Conservation (phyloP, 1,140 invertebrate species). For the Drosophila lini region DNA sequence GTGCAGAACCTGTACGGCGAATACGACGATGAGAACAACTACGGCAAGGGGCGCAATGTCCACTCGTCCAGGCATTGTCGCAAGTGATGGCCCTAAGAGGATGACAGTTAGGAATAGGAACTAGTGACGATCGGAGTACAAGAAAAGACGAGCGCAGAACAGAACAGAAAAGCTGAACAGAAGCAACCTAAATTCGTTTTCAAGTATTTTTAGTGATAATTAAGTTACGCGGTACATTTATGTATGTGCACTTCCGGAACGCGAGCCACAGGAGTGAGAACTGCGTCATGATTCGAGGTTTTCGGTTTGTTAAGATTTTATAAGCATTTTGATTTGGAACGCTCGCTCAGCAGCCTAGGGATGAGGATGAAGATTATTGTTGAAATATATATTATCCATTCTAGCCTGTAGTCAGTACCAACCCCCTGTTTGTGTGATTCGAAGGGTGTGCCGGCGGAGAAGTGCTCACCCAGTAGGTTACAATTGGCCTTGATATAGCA, state of each 20-base stretch:
- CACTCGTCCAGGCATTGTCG: constrained; percentile 71
- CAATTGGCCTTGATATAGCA: constrained; percentile 71
- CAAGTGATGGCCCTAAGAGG: constrained; percentile 57
- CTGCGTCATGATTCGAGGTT: constrained; percentile 30
- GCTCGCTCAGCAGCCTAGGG: constrained; percentile 8
- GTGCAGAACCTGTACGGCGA: constrained; percentile 66
- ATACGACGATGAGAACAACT: constrained; percentile 78
- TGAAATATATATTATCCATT: constrained; percentile 44
- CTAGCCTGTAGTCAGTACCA: constrained; percentile 26
- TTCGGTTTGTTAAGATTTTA: constrained; percentile 29
- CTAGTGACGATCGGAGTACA: constrained; percentile 14
- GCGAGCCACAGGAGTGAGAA: constrained; percentile 2
- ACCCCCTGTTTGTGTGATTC: constrained; percentile 25
- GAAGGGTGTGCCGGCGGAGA: constrained; percentile 16
- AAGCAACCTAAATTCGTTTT: constrained; percentile 43
- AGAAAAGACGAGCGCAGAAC: constrained; percentile 1
- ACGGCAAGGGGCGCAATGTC: constrained; percentile 67
- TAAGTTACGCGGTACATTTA: constrained; percentile 31
- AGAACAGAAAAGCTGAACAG: constrained; percentile 13
- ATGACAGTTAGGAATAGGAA: constrained; percentile 27
- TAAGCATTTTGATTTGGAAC: constrained; percentile 20
- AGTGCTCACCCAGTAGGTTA: constrained; percentile 41
- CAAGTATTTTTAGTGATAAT: constrained; percentile 69
- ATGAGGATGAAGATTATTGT: constrained; percentile 18
- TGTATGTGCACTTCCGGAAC: constrained; percentile 6